Conservation (phyloP, 2,797 vertebrate species). For the Anguilla pacifica region DNA sequence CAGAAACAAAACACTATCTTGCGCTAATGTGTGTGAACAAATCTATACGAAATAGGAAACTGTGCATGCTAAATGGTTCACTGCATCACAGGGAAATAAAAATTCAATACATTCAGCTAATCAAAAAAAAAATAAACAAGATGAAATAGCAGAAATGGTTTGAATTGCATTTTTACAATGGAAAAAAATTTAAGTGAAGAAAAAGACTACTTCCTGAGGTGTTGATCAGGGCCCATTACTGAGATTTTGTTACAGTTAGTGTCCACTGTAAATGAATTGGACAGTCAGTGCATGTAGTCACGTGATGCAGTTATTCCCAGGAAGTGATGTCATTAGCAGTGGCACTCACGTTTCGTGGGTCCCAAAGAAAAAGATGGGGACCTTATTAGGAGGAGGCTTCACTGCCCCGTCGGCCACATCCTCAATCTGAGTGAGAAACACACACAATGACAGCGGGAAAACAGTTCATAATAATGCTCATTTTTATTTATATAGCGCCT, state of each 20-base stretch:
- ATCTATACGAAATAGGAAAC: not conserved
- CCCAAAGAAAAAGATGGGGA: constrained; percentile 98
- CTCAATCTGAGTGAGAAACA: constrained; percentile 81
- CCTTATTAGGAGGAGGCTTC: constrained; percentile 97
- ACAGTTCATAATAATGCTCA: too few relatives aligned
- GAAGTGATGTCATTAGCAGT: not conserved
- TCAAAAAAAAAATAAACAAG: too few relatives aligned
- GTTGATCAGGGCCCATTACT: not conserved
- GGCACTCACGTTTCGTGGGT: constrained; percentile 96
- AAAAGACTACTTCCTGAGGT: not conserved
- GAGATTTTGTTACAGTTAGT: not conserved
- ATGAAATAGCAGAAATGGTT: not conserved
- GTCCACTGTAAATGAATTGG: not conserved
- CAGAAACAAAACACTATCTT: not conserved
- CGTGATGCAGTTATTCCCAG: not conserved
- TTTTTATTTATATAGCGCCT: too few relatives aligned
- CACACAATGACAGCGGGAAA: constrained; percentile 11
- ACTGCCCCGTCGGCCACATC: constrained; percentile 95
- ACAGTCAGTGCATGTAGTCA: not conserved
- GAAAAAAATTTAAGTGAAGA: not conserved
- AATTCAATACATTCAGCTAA: not conserved
- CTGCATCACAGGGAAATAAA: not conserved
- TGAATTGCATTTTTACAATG: not conserved
- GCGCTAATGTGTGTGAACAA: not conserved
- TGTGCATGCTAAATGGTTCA: not conserved